Conservation (phyloP, 2,113 vertebrate species). For the Lophura nycthemera region DNA sequence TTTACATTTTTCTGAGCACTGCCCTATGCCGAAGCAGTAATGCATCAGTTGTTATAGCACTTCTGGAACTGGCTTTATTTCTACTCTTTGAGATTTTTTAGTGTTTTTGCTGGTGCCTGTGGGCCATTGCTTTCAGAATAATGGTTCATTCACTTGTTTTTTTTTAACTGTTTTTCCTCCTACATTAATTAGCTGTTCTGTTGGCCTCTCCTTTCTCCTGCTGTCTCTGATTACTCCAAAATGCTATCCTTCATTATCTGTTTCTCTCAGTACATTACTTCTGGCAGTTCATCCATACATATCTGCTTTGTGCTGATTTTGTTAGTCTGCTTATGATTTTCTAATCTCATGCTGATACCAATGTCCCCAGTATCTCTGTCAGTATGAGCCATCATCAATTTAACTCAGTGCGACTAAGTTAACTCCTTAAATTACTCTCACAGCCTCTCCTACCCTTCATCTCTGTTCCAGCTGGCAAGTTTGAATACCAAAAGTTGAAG, state of each 20-base stretch:
- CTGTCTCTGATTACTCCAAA: neutral
- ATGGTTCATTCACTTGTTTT: constrained; percentile 11
- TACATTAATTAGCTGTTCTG: neutral
- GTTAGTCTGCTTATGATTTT: neutral
- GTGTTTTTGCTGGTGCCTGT: neutral
- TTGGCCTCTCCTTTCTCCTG: neutral
- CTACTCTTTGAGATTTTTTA: neutral
- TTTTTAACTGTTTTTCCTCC: neutral
- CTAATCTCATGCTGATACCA: neutral
- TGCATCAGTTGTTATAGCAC: neutral
- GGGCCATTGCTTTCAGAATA: neutral
- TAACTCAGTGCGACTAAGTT: neutral
- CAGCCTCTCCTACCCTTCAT: neutral
- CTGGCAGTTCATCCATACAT: neutral
- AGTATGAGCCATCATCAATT: neutral
- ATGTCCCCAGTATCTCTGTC: rapidly evolving
- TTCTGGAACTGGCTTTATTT: constrained; percentile 5
- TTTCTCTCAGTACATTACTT: neutral
- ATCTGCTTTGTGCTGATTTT: neutral
- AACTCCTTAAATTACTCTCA: neutral
- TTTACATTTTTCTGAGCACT: neutral
- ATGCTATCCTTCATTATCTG: neutral
- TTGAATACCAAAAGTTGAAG: neutral
- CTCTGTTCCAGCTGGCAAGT: neutral
- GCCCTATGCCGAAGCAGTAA: neutral